Evolutionary conservation across 2,888 invertebrate genomes (phyloP).

Genomic region (Drosophila fulvimacula): DNA sequence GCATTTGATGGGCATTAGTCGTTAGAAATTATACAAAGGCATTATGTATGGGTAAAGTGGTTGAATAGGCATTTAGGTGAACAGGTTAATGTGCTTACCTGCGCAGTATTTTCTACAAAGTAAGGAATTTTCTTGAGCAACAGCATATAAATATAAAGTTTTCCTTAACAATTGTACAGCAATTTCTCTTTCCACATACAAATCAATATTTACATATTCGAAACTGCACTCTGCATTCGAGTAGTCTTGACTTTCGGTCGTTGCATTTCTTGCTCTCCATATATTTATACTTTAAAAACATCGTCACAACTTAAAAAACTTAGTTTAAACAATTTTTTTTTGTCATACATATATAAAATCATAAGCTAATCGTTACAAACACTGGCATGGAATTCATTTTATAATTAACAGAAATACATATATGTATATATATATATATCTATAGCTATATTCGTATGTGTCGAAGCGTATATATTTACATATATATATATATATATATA

Average conservation of each 20-base stretch:
- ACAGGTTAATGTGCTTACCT: background rate
- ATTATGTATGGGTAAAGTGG: background rate
- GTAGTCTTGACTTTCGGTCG: background rate
- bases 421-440: slow-evolving; percentile 5
- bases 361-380: slow-evolving; percentile 51
- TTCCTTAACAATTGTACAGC: background rate
- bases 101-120: background rate
- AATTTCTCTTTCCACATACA: background rate
- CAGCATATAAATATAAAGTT: background rate
- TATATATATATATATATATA: slow-evolving; percentile 19
- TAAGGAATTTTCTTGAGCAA: background rate
- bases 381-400: slow-evolving; percentile 69
- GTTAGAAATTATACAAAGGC: background rate
- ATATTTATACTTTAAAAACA: slow-evolving; percentile 45
- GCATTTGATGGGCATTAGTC: background rate
- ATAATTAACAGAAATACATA: slow-evolving; percentile 22
- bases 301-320: slow-evolving; percentile 46
- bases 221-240: background rate
- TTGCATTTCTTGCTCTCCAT: slow-evolving; percentile 35
- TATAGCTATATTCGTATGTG: slow-evolving; percentile 16
- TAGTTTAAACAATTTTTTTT: slow-evolving; percentile 27
- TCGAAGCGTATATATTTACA: slow-evolving; percentile 18
- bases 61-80: background rate
- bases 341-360: background rate
- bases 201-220: background rate